A percentile compares a stretch with the other conserved stretches of the same genome.
Evolutionary conservation across 92 coral and sea anemone genomes (phyloP).

Genomic region (Desmophyllum pertusum): DNA sequence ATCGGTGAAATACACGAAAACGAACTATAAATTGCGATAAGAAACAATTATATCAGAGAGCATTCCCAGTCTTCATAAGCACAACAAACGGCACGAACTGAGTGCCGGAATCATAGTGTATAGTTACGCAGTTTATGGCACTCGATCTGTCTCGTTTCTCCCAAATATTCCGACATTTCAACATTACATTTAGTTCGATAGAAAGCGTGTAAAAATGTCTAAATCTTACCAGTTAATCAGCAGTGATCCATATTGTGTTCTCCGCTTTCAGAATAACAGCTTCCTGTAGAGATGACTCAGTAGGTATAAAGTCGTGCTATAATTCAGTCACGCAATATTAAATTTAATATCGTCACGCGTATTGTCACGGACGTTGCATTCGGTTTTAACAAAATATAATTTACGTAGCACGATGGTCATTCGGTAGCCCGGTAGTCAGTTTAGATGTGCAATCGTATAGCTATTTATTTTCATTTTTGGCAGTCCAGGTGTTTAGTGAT

Average conservation of each 20-base stretch:
- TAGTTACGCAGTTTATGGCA: too few relatives aligned
- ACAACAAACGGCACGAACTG: neutral
- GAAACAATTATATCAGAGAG: too few relatives aligned
- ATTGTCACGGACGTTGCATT: neutral
- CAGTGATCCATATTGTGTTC: neutral
- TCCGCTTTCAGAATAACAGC: too few relatives aligned
- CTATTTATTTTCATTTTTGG: neutral
- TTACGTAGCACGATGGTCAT: too few relatives aligned
- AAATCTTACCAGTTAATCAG: neutral
- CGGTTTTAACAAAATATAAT: too few relatives aligned
- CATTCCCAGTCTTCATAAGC: neutral
- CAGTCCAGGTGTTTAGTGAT: neutral
- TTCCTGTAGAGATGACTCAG: too few relatives aligned
- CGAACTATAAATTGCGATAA: neutral
- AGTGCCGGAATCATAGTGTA: too few relatives aligned
- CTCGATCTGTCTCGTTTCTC: neutral
- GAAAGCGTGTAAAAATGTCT: neutral
- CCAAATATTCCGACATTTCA: neutral
- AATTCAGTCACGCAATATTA: neutral
- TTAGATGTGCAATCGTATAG: too few relatives aligned
- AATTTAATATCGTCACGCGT: neutral
- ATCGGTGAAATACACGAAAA: neutral
- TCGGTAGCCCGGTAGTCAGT: too few relatives aligned
- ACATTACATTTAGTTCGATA: neutral
- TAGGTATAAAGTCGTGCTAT: neutral